These are phyloP conservation scores for Palythoa grandiflora DNA, from an alignment of 92 coral and sea anemone species.

Conservation along the genomic window DNA sequence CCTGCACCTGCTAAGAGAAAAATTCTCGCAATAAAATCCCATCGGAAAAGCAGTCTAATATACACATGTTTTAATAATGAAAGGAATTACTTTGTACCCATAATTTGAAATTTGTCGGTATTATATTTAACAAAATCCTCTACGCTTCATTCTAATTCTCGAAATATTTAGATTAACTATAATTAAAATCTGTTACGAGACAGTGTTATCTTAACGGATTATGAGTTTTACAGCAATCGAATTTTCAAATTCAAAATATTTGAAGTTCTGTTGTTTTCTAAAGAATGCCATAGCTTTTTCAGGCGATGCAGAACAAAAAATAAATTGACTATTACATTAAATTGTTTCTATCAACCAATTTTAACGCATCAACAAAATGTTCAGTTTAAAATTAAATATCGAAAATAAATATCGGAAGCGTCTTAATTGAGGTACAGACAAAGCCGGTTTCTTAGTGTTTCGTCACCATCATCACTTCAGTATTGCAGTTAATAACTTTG, in stretches of 20 bases:
- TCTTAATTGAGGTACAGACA: constrained; percentile 11
- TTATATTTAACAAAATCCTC: not conserved
- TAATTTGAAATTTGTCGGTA: not conserved
- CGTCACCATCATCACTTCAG: not conserved
- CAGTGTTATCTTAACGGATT: not conserved
- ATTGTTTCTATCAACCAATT: not conserved
- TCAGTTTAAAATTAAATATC: constrained; percentile 8
- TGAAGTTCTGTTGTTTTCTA: constrained; percentile 6
- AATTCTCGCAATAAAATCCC: not conserved
- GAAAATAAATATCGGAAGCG: not conserved
- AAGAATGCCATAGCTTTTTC: not conserved
- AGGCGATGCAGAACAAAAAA: not conserved
- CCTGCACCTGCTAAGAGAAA: not conserved
- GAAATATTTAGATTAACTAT: not conserved
- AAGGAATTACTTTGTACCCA: not conserved
- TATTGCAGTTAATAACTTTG: constrained; percentile 13
- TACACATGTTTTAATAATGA: not conserved
- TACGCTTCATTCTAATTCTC: not conserved
- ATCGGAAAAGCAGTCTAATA: not conserved
- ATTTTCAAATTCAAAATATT: not conserved
- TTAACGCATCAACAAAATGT: constrained; percentile 1
- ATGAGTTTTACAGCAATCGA: not conserved
- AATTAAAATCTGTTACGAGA: not conserved
- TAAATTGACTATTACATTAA: not conserved
- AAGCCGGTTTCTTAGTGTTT: not conserved